Conservation (phyloP, 2,113 vertebrate genomes). For the Vicugna pacos region DNA sequence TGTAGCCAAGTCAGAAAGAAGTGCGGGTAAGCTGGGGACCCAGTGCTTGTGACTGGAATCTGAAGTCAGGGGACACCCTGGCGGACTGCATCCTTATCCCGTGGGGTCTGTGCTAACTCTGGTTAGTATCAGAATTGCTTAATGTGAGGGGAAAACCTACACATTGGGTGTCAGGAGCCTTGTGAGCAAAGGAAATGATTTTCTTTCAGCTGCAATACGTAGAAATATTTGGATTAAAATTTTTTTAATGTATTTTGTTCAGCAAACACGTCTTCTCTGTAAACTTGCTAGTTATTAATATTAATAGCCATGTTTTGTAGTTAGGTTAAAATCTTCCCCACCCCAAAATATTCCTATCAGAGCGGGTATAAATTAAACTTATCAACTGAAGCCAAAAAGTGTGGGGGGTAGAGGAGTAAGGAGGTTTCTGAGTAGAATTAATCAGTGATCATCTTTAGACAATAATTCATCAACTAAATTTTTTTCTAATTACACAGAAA, state of each 20-base stretch:
- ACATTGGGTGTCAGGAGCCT: not conserved
- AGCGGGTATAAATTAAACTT: not conserved
- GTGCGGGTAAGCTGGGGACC: not conserved
- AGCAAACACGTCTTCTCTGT: not conserved
- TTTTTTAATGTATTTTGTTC: not conserved
- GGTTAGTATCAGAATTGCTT: not conserved
- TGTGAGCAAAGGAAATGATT: not conserved
- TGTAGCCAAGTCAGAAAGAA: not conserved
- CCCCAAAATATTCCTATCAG: slow-evolving; percentile 5
- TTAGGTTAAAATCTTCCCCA: slow-evolving; percentile 10
- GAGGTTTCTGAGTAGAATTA: not conserved
- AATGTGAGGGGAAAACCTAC: not conserved
- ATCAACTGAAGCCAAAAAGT: not conserved
- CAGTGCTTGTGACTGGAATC: not conserved
- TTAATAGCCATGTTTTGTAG: not conserved
- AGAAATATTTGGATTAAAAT: slow-evolving; percentile 19
- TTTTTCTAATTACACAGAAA: slow-evolving; percentile 40
- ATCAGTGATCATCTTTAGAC: not conserved
- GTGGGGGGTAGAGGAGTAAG: no score
- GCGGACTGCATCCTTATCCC: not conserved
- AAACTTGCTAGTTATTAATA: not conserved
- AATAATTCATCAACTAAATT: slow-evolving; percentile 20
- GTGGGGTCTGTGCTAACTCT: not conserved
- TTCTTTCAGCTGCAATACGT: not conserved
- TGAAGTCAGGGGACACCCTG: not conserved